These are phyloP conservation scores for Halictus rubicundus DNA, from an alignment of 1,140 invertebrate species.

Conservation along the genomic window DNA sequence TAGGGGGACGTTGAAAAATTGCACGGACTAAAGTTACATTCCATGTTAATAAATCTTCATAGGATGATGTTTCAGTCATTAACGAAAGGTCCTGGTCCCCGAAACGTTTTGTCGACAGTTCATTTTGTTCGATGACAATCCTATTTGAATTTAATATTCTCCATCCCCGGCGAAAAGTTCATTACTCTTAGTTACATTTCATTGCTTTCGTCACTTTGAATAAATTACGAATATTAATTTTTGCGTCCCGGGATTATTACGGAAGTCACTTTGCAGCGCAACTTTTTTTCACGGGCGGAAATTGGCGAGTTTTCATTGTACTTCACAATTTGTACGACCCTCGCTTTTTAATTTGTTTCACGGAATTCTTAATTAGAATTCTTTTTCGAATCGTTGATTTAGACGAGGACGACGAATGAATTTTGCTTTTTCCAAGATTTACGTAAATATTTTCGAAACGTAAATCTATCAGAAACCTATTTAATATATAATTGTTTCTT, in stretches of 20 bases:
- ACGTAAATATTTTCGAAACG: no score
- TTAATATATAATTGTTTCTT: no score
- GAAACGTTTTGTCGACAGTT: neutral
- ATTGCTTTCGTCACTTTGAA: constrained; percentile 3
- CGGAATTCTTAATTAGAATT: no score
- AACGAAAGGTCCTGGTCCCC: neutral
- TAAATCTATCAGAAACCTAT: no score
- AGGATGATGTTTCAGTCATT: neutral
- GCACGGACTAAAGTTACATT: neutral
- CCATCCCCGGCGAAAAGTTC: neutral
- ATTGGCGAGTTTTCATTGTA: neutral
- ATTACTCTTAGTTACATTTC: neutral
- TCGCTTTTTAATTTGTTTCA: no score
- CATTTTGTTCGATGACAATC: neutral
- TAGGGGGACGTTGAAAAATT: neutral
- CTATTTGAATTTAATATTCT: constrained; percentile 4
- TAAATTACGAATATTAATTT: constrained; percentile 4
- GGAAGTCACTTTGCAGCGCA: neutral
- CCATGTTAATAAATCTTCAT: neutral
- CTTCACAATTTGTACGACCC: neutral
- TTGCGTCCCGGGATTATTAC: neutral
- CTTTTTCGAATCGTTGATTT: no score
- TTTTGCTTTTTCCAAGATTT: no score
- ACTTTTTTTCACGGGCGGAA: neutral
- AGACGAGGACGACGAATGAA: no score